Conservation (phyloP, 1,140 invertebrate species). For the Dreissena rostriformis region DNA sequence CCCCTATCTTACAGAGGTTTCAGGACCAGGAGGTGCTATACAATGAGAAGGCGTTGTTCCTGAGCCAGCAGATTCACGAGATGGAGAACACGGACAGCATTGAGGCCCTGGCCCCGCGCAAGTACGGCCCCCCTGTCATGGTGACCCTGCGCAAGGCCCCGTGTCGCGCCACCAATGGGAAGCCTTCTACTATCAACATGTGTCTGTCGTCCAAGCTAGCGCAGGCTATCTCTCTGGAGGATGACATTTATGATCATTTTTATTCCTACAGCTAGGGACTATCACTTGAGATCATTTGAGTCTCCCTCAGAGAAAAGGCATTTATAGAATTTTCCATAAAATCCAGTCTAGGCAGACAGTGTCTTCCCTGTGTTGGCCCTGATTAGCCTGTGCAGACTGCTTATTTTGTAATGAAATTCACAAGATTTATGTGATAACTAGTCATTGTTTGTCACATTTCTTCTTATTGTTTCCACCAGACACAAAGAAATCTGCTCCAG, state of each 20-base stretch:
- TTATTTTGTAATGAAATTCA: too few species aligned
- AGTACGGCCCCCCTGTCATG: slow-evolving; percentile 36
- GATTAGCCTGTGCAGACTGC: too few species aligned
- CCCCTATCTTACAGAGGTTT: neutral
- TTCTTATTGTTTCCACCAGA: too few species aligned
- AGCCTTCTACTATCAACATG: slow-evolving; percentile 3
- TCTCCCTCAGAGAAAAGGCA: too few species aligned
- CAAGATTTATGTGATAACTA: too few species aligned
- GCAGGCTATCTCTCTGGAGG: slow-evolving; percentile 33
- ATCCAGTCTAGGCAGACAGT: too few species aligned
- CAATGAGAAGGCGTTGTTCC: neutral
- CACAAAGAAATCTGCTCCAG: too few species aligned
- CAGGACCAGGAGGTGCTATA: neutral
- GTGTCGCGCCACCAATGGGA: slow-evolving; percentile 2
- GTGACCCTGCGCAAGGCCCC: slow-evolving; percentile 43
- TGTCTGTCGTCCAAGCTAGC: slow-evolving; percentile 29
- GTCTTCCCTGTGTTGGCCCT: too few species aligned
- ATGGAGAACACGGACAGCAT: slow-evolving; percentile 15
- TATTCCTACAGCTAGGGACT: slow-evolving; percentile 39
- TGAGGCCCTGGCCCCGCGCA: neutral
- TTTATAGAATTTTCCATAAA: too few species aligned
- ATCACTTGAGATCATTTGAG: too few species aligned
- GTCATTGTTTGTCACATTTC: too few species aligned
- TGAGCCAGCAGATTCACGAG: neutral
- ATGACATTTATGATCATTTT: slow-evolving; percentile 47